phyloP scores from a whole-genome alignment of 2,797 vertebrate species.

The Diplodus sargus region DNA sequence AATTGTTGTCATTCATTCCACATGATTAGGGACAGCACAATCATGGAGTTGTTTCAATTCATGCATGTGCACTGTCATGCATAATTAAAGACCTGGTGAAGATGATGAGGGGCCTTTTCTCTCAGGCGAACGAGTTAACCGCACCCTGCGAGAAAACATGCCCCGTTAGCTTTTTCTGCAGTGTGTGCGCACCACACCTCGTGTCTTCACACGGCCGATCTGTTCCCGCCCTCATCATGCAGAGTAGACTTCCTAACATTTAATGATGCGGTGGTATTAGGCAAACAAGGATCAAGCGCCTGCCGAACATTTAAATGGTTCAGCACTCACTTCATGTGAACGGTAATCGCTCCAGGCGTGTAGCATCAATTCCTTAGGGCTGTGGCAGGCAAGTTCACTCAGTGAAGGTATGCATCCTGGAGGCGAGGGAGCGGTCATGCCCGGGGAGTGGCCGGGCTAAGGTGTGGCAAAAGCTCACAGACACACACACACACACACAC shows the following conservation, averaged over 20 bases:
- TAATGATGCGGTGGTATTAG: neutral
- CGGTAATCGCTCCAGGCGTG: neutral
- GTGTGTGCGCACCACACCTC: constrained; percentile 27
- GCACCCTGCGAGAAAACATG: constrained; percentile 52
- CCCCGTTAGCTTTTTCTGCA: constrained; percentile 25
- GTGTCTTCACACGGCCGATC: constrained; percentile 2
- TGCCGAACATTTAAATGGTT: neutral
- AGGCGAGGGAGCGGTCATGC: constrained; percentile 19
- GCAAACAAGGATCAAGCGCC: neutral
- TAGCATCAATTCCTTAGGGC: constrained; percentile 18
- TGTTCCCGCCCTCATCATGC: neutral
- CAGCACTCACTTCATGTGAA: neutral
- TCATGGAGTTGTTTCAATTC: neutral
- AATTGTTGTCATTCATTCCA: neutral
- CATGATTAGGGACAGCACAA: neutral
- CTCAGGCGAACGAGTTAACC: neutral
- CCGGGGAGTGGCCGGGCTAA: constrained; percentile 16
- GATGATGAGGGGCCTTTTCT: neutral
- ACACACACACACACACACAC: constrained; percentile 3
- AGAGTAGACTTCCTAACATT: neutral
- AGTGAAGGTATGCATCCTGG: constrained; percentile 54
- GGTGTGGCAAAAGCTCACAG: constrained; percentile 36
- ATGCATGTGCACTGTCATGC: neutral
- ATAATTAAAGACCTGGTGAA: neutral
- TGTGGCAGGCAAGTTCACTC: constrained; percentile 49